A percentile compares a stretch with the other conserved stretches of the same genome.
Evolutionary conservation across 2,888 invertebrate genomes (phyloP).

Genomic region (Drosophila colorata): DNA sequence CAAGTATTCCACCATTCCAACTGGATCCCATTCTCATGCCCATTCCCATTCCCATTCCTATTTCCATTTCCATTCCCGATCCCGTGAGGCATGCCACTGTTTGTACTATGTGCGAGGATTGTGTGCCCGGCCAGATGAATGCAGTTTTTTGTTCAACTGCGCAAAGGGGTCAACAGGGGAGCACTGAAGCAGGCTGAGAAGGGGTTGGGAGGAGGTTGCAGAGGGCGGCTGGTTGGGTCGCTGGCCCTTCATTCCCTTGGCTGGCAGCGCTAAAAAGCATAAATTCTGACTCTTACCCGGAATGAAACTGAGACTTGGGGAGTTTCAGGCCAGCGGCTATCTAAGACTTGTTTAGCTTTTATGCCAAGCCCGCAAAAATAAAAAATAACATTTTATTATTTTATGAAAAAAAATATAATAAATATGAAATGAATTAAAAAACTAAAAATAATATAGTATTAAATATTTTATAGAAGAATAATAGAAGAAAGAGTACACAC

Average conservation of each 20-base stretch:
- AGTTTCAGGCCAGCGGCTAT: slow-evolving; percentile 32
- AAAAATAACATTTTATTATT: slow-evolving; percentile 27
- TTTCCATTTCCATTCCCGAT: slow-evolving; percentile 36
- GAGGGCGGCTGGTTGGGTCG: slow-evolving; percentile 44
- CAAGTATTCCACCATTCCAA: slow-evolving; percentile 58
- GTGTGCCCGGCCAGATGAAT: slow-evolving; percentile 61
- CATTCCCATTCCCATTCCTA: slow-evolving; percentile 2
- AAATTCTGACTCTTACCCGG: slow-evolving; percentile 66
- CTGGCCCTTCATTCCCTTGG: slow-evolving; percentile 57
- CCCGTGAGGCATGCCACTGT: slow-evolving; percentile 74
- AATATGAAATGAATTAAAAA: slow-evolving; percentile 3
- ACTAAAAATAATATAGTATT: background rate
- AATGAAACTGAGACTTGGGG: slow-evolving; percentile 40
- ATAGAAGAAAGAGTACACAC: background rate
- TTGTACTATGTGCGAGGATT: slow-evolving; percentile 56
- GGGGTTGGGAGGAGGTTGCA: background rate
- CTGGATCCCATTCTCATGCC: slow-evolving; percentile 18
- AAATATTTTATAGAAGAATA: background rate
- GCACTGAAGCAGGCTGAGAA: background rate
- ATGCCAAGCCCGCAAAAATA: slow-evolving; percentile 7
- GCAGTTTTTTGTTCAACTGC: slow-evolving; percentile 65
- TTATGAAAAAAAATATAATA: background rate
- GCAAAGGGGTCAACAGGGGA: slow-evolving; percentile 57
- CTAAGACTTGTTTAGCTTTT: slow-evolving; percentile 24
- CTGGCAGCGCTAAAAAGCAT: slow-evolving; percentile 50